Conservation (phyloP, 2,888 invertebrate genomes). For the Anodontia alba region DNA sequence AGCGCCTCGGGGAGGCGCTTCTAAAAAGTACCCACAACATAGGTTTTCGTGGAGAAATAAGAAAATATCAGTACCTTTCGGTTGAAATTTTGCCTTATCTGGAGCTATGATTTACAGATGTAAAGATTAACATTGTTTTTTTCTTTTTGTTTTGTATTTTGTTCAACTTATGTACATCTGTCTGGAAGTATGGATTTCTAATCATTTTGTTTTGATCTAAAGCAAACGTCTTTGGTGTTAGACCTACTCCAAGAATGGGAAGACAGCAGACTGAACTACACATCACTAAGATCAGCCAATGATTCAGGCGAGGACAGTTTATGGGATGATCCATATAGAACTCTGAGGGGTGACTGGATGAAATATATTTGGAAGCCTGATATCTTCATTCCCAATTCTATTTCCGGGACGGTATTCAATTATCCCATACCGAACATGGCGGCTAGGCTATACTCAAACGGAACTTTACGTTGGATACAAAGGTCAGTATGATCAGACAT, state of each 20-base stretch:
- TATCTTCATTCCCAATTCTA: not conserved
- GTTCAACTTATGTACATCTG: too few species aligned
- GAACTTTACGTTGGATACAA: not conserved
- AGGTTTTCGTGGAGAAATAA: too few species aligned
- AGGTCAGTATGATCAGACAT: too few species aligned
- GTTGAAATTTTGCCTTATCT: too few species aligned
- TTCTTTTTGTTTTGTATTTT: too few species aligned
- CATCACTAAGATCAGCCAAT: conserved; percentile 6
- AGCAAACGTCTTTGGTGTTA: conserved; percentile 15
- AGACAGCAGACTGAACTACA: conserved; percentile 9
- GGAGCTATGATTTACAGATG: too few species aligned
- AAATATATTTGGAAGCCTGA: conserved; percentile 18
- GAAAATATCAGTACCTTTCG: too few species aligned
- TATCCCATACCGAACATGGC: conserved; percentile 13
- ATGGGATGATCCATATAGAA: conserved; percentile 18
- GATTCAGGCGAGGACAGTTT: not conserved
- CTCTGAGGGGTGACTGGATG: not conserved
- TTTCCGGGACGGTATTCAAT: not conserved
- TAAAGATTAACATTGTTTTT: too few species aligned
- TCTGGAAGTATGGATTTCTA: too few species aligned
- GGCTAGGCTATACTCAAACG: not conserved
- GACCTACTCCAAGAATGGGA: conserved; percentile 16
- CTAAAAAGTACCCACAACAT: too few species aligned
- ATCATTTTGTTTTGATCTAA: not conserved
- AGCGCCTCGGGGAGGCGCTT: too few species aligned